phyloP scores from a whole-genome alignment of 2,888 invertebrate genomes.

The Nebria salina region DNA sequence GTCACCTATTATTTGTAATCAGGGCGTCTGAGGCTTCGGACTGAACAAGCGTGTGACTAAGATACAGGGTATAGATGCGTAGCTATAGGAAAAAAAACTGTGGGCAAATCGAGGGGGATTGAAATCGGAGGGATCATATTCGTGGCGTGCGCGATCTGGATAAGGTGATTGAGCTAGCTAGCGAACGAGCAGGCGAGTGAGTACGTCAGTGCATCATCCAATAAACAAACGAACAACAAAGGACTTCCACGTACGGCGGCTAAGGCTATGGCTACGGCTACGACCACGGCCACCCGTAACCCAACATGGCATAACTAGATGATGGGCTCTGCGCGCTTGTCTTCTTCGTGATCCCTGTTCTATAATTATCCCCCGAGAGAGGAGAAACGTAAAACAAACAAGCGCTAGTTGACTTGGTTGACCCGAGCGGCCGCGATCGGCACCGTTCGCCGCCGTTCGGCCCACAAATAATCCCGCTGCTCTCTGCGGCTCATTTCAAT shows the following conservation, averaged over 20 bases:
- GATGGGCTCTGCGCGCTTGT: slow-evolving; percentile 54
- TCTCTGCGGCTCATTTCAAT: slow-evolving; percentile 38
- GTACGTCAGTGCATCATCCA: not conserved
- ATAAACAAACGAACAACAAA: slow-evolving; percentile 6
- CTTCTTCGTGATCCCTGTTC: slow-evolving; percentile 61
- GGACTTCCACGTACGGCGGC: slow-evolving; percentile 10
- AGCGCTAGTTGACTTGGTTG: slow-evolving; percentile 60
- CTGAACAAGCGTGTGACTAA: slow-evolving; percentile 32
- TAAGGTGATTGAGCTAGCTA: slow-evolving; percentile 14
- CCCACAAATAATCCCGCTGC: slow-evolving; percentile 19
- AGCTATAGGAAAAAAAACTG: not conserved
- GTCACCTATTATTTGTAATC: slow-evolving; percentile 41
- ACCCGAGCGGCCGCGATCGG: slow-evolving; percentile 51
- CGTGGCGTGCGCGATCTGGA: slow-evolving; percentile 16
- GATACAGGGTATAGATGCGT: slow-evolving; percentile 2
- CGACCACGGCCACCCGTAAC: slow-evolving; percentile 14
- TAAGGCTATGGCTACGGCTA: not conserved
- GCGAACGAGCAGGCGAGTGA: not conserved
- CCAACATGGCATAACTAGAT: slow-evolving; percentile 16
- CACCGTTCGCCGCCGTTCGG: slow-evolving; percentile 18
- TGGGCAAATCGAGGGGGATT: slow-evolving; percentile 17
- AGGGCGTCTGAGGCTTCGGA: slow-evolving; percentile 23
- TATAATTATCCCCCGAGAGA: slow-evolving; percentile 58
- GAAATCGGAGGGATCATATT: slow-evolving; percentile 14
- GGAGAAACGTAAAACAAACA: slow-evolving; percentile 62